Percentiles rank a stretch among this genome's conserved stretches.
These are phyloP conservation scores for Echinops telfairi DNA, from an alignment of 2,113 vertebrate genomes.

Conservation along the genomic window DNA sequence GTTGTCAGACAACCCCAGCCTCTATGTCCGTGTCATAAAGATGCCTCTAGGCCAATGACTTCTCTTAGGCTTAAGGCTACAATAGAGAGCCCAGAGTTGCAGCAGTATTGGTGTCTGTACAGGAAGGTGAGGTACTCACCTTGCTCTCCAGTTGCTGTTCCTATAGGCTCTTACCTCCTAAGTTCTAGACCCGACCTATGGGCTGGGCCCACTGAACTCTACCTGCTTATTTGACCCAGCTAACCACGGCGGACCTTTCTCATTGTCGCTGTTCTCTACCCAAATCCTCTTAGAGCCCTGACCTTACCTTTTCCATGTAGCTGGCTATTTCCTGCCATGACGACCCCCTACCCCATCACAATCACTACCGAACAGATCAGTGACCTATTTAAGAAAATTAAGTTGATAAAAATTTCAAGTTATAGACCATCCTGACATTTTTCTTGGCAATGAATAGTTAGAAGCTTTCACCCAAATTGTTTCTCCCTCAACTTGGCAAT, in stretches of 20 bases:
- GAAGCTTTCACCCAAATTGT: constrained; percentile 18
- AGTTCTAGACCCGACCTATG: background rate
- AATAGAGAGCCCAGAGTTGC: background rate
- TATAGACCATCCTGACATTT: background rate
- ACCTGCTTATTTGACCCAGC: background rate
- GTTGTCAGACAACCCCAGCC: background rate
- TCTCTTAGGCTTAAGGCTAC: background rate
- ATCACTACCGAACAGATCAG: background rate
- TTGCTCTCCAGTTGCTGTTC: background rate
- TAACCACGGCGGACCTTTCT: background rate
- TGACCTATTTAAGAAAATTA: background rate
- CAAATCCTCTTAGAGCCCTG: background rate
- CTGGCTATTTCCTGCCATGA: background rate
- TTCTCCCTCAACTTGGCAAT: constrained; percentile 21
- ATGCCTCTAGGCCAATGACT: background rate
- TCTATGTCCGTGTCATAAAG: background rate
- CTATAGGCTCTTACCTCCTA: background rate
- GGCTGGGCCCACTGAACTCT: background rate
- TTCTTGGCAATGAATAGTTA: constrained; percentile 7
- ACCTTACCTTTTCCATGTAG: background rate
- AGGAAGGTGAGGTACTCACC: background rate
- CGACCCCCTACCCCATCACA: background rate
- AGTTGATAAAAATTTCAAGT: background rate
- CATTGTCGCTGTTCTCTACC: background rate
- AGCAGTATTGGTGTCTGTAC: background rate